Percentiles rank a stretch among this genome's conserved stretches.
phyloP scores from a whole-genome alignment of 2,113 vertebrate genomes.

The Cepphus grylle region DNA sequence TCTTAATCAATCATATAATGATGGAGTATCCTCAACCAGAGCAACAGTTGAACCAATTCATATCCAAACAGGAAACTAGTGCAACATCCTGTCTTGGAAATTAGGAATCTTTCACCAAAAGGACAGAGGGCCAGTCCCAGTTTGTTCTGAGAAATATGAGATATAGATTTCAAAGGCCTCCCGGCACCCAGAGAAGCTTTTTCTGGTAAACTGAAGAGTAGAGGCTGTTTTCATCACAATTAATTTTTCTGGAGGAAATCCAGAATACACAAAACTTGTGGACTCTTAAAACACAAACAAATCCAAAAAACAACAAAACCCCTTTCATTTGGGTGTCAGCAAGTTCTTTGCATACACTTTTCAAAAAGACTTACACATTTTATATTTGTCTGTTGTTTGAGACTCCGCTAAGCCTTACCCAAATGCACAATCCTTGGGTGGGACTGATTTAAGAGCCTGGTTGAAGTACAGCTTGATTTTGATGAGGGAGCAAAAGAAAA shows the following conservation, averaged over 20 bases:
- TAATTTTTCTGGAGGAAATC: constrained; percentile 5
- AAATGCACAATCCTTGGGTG: neutral
- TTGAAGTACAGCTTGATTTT: neutral
- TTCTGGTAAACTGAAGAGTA: neutral
- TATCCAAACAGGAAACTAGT: neutral
- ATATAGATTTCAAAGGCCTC: neutral
- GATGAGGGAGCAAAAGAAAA: neutral
- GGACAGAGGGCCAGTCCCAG: neutral
- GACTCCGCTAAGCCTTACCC: neutral
- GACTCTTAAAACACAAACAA: neutral
- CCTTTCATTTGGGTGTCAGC: neutral
- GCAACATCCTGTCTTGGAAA: neutral
- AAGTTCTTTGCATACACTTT: neutral
- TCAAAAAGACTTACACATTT: neutral
- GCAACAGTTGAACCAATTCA: neutral
- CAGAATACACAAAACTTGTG: neutral
- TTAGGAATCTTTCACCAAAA: neutral
- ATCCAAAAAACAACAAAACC: neutral
- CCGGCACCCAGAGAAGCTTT: neutral
- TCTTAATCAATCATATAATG: neutral
- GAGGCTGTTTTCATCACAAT: neutral
- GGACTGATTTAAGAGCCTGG: neutral
- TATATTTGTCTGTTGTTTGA: neutral
- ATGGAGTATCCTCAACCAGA: neutral
- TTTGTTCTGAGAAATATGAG: neutral